phyloP scores from a whole-genome alignment of 2,888 invertebrate species.

The Slavum lentiscoides region DNA sequence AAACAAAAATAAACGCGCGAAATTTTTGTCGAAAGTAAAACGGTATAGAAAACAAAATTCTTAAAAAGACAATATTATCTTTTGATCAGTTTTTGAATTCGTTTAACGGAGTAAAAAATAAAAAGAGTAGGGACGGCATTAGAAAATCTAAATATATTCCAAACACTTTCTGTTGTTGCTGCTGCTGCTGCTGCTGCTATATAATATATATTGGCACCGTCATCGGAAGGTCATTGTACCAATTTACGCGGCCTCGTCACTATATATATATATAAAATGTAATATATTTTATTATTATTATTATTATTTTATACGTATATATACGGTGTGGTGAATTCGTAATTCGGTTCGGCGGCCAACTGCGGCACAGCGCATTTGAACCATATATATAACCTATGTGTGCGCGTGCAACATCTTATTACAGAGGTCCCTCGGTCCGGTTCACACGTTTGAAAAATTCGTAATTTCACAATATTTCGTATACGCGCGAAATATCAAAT shows the following conservation, averaged over 20 bases:
- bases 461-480: not conserved
- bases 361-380: not conserved
- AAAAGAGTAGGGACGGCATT: too few species aligned
- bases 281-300: too few species aligned
- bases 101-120: too few species aligned
- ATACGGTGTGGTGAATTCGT: conserved; percentile 37
- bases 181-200: too few species aligned
- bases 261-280: not conserved
- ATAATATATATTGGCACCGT: not conserved
- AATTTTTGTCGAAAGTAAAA: too few species aligned
- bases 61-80: too few species aligned
- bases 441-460: conserved; percentile 19
- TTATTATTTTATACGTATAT: too few species aligned
- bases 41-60: too few species aligned
- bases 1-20: too few species aligned
- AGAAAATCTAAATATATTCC: not conserved
- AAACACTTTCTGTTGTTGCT: conserved; percentile 20
- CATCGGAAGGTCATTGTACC: conserved; percentile 48
- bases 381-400: not conserved
- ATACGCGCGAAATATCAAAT: too few species aligned
- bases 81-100: too few species aligned
- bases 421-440: conserved; percentile 21
- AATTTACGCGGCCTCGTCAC: conserved; percentile 25
- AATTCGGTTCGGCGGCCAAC: conserved; percentile 31
- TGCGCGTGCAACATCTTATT: conserved; percentile 16